Conservation (phyloP, 2,113 vertebrate species). For the Xenotilapia flavipinnis region DNA sequence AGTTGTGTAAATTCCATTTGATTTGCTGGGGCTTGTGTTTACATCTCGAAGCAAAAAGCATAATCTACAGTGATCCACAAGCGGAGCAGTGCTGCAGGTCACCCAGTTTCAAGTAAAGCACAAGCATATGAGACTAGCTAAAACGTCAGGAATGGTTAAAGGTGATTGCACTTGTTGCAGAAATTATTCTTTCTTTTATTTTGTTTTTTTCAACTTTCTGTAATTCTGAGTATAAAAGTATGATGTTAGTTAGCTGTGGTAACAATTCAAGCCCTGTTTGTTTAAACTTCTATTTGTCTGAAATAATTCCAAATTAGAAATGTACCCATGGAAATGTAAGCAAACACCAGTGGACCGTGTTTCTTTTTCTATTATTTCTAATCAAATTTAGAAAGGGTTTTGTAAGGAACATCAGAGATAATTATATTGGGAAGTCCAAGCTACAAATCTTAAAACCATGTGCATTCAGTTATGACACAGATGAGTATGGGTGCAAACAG, state of each 20-base stretch:
- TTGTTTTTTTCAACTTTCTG: not conserved
- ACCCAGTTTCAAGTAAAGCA: not conserved
- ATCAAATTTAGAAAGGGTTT: not conserved
- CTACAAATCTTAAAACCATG: not conserved
- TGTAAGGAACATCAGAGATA: not conserved
- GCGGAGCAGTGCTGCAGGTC: not conserved
- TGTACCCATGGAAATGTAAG: not conserved
- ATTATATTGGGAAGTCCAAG: not conserved
- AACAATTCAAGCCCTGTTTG: not conserved
- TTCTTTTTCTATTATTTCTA: not conserved
- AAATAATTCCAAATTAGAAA: not conserved
- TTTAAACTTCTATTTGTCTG: not conserved
- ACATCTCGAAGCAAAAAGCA: not conserved
- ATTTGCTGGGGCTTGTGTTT: not conserved
- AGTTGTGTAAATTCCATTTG: not conserved
- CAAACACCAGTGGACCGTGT: not conserved
- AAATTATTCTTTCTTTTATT: not conserved
- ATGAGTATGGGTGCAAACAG: not conserved
- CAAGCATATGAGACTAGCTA: not conserved
- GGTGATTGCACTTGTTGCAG: not conserved
- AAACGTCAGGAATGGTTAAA: not conserved
- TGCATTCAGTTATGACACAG: not conserved
- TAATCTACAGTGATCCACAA: not conserved
- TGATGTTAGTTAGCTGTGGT: not conserved
- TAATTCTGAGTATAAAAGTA: not conserved